A percentile compares a stretch with the other conserved stretches of the same genome.
Conservation (phyloP, 2,888 invertebrate genomes). For the Lasioglossum zephyrum region DNA sequence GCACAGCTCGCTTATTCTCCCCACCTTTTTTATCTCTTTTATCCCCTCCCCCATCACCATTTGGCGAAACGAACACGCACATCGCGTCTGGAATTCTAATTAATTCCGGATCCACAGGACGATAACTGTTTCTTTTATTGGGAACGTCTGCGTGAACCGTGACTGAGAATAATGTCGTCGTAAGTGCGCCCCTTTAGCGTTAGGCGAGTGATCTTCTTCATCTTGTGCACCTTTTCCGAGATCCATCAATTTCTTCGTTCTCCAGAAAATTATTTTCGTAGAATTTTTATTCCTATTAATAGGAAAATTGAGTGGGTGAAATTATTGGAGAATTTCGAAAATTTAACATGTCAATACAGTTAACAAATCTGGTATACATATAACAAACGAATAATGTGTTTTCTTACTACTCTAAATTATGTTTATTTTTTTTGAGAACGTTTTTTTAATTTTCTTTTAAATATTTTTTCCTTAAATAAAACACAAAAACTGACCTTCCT, state of each 20-base stretch:
- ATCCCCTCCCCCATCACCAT: not conserved
- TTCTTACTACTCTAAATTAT: too few species aligned
- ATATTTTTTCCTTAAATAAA: too few species aligned
- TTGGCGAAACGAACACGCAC: slow-evolving; percentile 37
- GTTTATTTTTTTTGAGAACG: too few species aligned
- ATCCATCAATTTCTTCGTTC: not conserved
- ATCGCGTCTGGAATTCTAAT: slow-evolving; percentile 55
- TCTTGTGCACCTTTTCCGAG: not conserved
- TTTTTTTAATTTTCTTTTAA: too few species aligned
- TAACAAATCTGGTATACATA: too few species aligned
- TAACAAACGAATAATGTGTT: too few species aligned
- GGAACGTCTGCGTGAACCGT: slow-evolving; percentile 12
- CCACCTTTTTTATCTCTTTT: not conserved
- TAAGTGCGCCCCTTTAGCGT: slow-evolving; percentile 14
- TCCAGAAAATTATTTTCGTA: too few species aligned
- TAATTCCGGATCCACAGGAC: slow-evolving; percentile 53
- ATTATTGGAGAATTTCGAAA: too few species aligned
- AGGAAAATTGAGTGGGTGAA: too few species aligned
- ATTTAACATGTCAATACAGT: too few species aligned
- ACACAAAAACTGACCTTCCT: too few species aligned
- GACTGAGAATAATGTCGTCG: slow-evolving; percentile 38
- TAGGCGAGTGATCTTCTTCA: not conserved
- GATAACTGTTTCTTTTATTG: slow-evolving; percentile 45
- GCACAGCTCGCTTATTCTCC: slow-evolving; percentile 12
- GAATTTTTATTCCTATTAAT: too few species aligned